Evolutionary conservation across 2,888 invertebrate genomes (phyloP), one percentile per base, ranked within the genome.

Genomic region (Drosophila silvestris): DNA sequence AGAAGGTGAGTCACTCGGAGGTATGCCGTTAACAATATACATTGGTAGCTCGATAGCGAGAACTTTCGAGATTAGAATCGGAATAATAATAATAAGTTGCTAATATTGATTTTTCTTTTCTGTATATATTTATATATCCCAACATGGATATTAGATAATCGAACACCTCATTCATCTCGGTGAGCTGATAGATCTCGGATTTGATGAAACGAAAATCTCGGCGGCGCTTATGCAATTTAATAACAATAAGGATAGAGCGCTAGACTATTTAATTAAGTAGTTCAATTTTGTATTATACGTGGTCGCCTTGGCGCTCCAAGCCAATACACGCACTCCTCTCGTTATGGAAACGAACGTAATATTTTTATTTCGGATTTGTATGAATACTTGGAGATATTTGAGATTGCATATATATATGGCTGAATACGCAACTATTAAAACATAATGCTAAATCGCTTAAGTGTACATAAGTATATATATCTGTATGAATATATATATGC

Each of bases 231-330:
- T 96, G 41, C 96, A 96, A 90, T 96, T 96, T 91, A 95, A 97
- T 93, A 97, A 97, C 92, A 97, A 98, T 93, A 95, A 96, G 91
- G 97, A 98, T 92, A 96, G 96, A 94, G 97, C 97, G 53, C 94
- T 98, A 89, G 98, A 98, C 92, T 95, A 96, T 92, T 94, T 97
- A 84, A 96, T 97, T 91, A 95, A 96, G 91, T 97, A 96, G 94
- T 87, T 87, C 76, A 79, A 83, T 80, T 63, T 71, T 78, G 74
- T 81, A 65, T 82, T 79, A 74, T 72, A 79, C 60, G 54, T 53
- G 59, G 35, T 62, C 57, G 52, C 52, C 59, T 69, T 44, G 69
- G 70, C 59, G 74, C 59, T 71, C 26, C 51, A 66, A 44, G 60
- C 41, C 53, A 64, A 68, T 73, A 69, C 68, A 82, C 47, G 57